phyloP scores from a whole-genome alignment of 2,113 vertebrate genomes.

The Rhodinocichla rosea region DNA sequence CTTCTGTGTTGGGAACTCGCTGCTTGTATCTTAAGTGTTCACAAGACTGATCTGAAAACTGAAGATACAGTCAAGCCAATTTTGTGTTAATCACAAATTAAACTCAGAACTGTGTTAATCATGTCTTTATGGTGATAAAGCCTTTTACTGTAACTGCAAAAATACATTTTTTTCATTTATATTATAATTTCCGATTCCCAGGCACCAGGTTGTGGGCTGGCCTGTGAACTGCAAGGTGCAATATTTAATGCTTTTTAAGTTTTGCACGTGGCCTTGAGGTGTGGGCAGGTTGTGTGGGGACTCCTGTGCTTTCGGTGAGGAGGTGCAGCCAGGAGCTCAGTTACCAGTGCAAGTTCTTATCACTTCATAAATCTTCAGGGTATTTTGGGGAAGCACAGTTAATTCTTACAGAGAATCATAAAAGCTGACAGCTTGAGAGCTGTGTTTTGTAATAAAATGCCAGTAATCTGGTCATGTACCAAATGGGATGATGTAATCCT shows the following conservation, averaged over 20 bases:
- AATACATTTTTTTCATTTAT: neutral
- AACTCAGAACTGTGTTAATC: neutral
- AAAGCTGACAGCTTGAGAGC: neutral
- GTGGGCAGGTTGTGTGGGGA: neutral
- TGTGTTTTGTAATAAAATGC: neutral
- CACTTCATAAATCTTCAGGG: neutral
- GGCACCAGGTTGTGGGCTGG: neutral
- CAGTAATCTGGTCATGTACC: neutral
- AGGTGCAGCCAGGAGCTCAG: neutral
- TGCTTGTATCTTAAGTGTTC: neutral
- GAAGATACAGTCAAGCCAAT: accelerated
- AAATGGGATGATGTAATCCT: neutral
- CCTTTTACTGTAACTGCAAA: neutral
- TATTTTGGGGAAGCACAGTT: neutral
- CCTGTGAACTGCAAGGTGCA: neutral
- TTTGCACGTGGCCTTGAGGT: neutral
- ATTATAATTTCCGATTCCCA: neutral
- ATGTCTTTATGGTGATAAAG: neutral
- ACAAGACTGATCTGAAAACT: neutral
- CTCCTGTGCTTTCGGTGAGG: neutral
- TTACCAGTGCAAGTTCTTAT: neutral
- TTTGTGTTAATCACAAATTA: neutral
- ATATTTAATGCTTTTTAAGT: neutral
- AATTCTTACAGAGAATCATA: neutral
- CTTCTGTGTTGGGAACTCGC: neutral